Evolutionary conservation across 1,140 invertebrate genomes (phyloP), one percentile per base, ranked within the genome.

Genomic region (Leptinotarsa defecta): DNA sequence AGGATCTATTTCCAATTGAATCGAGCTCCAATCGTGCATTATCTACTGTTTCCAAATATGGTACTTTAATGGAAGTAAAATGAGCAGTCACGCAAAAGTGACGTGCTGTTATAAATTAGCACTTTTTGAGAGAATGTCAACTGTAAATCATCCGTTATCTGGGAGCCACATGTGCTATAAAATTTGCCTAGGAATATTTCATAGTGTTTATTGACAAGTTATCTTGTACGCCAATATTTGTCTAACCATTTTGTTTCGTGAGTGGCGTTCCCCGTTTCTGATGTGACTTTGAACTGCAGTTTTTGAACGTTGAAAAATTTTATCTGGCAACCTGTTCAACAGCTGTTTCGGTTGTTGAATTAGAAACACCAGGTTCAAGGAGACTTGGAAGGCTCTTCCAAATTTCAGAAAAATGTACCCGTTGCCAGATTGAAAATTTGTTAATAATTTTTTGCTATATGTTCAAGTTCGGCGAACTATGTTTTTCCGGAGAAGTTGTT

Each of bases 181-280:
- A 75, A 57, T 75, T 71, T 27, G 74, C 69, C 68, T 71, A 75
- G 43, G 63, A 64, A 63, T 71, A 63, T 73, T 71, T 67, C 64
- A 52, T 57, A 52, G 8, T 75, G 74, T 72, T 63, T 71, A 75
- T 75, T 72, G 74, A 71, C 68, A 69, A 75, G n/a, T 71, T 75
- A 75, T 70, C 74, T 75, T 57, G 17, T 70, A 57, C 48, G 67
- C 34, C n/a, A 75, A 71, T 69, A 73, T 73, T 73, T 73, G 19
- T 19, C 27, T 13, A 73, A 73, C 71, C 57, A 73, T 65, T 65
- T 57, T 57, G 52, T 19, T 57, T 4, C 4, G 52, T 57, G 52
- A 57, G 4, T 57, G 52, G 52, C 52, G 52, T 57, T 57, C 15
- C 52, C 15, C n/a, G 6, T 57, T 57, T 15, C 52, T 17, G 2